These are phyloP conservation scores for Tribolium freemani DNA, from an alignment of 2,888 invertebrate species.

Conservation along the genomic window DNA sequence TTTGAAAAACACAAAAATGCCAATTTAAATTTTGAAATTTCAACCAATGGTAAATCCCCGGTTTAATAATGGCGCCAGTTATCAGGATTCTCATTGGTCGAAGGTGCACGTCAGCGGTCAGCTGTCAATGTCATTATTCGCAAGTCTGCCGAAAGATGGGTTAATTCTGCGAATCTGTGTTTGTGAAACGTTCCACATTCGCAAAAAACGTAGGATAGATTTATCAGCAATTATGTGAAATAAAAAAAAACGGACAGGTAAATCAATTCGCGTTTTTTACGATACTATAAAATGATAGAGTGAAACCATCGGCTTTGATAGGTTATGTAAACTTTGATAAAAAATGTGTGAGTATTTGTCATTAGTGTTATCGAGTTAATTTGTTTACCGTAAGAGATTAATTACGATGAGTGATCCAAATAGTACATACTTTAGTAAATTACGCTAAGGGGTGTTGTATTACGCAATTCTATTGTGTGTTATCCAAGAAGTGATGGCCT, in stretches of 20 bases:
- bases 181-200: not conserved
- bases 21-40: too few relatives aligned
- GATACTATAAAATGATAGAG: not conserved
- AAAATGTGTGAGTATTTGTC: slow-evolving; percentile 46
- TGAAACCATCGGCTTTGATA: slow-evolving; percentile 21
- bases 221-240: not conserved
- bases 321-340: slow-evolving; percentile 46
- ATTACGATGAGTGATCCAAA: slow-evolving; percentile 31
- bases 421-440: slow-evolving; percentile 13
- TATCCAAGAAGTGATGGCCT: slow-evolving; percentile 12
- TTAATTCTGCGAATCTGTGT: not conserved
- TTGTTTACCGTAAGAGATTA: slow-evolving; percentile 44
- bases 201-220: not conserved
- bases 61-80: not conserved
- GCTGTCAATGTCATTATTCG: not conserved
- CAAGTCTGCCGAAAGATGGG: not conserved
- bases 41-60: not conserved
- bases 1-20: not conserved
- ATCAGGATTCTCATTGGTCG: not conserved
- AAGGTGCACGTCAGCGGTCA: not conserved
- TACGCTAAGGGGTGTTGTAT: slow-evolving; percentile 28
- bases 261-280: slow-evolving; percentile 10
- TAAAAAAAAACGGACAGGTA: not conserved
- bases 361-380: slow-evolving; percentile 43
- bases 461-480: slow-evolving; percentile 25